Conservation (phyloP, 2,797 vertebrate genomes). For the Falco cherrug region DNA sequence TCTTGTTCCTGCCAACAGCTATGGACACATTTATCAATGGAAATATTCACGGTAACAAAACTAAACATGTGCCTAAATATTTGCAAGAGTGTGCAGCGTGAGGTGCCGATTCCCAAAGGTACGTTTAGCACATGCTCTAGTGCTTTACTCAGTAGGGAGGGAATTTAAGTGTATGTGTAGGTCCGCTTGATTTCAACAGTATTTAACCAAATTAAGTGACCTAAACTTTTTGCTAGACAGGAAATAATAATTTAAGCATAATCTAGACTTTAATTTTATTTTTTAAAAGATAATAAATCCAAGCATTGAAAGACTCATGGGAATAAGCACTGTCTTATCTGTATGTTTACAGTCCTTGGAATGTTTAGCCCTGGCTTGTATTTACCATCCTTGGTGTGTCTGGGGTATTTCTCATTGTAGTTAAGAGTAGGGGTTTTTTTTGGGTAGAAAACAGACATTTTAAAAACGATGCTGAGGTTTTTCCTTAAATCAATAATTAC, state of each 20-base stretch:
- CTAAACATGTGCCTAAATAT: neutral
- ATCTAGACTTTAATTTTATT: neutral
- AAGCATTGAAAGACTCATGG: neutral
- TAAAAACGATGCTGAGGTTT: neutral
- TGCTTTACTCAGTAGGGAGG: neutral
- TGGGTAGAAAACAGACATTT: neutral
- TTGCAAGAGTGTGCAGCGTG: neutral
- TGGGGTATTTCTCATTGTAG: neutral
- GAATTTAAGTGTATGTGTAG: neutral
- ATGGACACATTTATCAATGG: neutral
- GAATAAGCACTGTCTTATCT: neutral
- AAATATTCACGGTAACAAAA: neutral
- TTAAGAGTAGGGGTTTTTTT: neutral
- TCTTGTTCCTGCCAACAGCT: neutral
- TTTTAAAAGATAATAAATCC: too few species aligned
- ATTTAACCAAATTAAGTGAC: neutral
- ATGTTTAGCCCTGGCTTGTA: neutral
- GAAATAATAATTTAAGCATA: neutral
- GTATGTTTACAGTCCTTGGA: neutral
- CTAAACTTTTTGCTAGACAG: neutral
- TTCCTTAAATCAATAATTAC: neutral
- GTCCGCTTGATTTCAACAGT: neutral
- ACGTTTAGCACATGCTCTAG: neutral
- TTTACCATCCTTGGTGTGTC: neutral
- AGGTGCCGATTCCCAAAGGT: neutral